Evolutionary conservation across 1,140 invertebrate species (phyloP).

Genomic region (Gonatopus flavifemur): DNA sequence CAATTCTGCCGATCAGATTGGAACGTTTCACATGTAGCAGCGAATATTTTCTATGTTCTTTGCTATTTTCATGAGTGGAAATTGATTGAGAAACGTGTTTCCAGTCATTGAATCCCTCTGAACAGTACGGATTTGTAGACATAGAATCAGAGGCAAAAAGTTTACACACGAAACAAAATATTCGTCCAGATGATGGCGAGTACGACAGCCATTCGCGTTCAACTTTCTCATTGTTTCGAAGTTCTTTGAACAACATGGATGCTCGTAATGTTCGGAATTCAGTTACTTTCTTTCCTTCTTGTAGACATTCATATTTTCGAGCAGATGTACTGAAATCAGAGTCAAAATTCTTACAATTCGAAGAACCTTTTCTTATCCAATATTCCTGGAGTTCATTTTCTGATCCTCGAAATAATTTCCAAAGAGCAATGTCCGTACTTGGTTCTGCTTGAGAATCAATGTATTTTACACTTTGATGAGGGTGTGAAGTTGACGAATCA

Average conservation of each 20-base stretch:
- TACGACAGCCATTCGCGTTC: conserved; percentile 15
- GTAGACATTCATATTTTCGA: too few relatives aligned
- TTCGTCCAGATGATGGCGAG: conserved; percentile 9
- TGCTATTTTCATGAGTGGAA: conserved; percentile 10
- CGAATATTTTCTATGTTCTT: not conserved
- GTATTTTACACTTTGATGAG: too few relatives aligned
- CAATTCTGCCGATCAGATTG: not conserved
- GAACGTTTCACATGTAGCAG: not conserved
- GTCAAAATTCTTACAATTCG: too few relatives aligned
- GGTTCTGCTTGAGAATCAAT: too few relatives aligned
- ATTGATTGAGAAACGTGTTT: conserved; percentile 4
- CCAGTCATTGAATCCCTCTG: conserved; percentile 17
- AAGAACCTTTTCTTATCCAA: too few relatives aligned
- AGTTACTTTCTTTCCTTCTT: not conserved
- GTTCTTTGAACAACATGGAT: not conserved
- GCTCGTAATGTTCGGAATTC: not conserved
- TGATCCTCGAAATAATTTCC: too few relatives aligned
- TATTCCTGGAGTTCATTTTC: too few relatives aligned
- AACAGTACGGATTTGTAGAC: not conserved
- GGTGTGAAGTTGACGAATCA: too few relatives aligned
- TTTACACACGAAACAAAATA: conserved; percentile 23
- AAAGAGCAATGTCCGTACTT: too few relatives aligned
- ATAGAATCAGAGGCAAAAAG: conserved; percentile 7
- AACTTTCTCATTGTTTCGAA: conserved; percentile 13
- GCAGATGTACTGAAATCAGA: too few relatives aligned